A percentile compares a stretch with the other conserved stretches of the same genome.
Conservation (phyloP, 2,797 vertebrate genomes). For the Coregonus suidteri region DNA sequence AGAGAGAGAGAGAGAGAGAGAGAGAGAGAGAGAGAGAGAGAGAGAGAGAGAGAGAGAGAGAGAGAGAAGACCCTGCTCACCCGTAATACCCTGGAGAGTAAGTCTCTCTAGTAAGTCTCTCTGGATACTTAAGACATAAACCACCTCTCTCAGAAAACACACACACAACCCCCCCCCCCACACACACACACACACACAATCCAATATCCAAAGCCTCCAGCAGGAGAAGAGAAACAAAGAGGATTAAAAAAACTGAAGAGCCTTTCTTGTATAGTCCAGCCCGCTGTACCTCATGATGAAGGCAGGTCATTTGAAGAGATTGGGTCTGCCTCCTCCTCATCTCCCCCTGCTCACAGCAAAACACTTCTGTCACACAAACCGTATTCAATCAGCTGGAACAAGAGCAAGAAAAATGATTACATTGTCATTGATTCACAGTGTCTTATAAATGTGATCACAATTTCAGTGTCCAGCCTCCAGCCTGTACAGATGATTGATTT, state of each 20-base stretch:
- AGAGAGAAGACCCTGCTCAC: background rate
- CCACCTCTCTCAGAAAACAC: background rate
- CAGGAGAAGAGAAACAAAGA: background rate
- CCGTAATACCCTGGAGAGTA: background rate
- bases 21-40: too few species aligned
- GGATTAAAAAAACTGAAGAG: background rate
- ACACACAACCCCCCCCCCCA: background rate
- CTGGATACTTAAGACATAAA: background rate
- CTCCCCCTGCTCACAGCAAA: background rate
- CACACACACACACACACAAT: background rate
- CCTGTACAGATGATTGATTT: too few species aligned
- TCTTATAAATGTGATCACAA: background rate
- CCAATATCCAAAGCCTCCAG: background rate
- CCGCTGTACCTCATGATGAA: background rate
- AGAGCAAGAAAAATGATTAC: background rate
- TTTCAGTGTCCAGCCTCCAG: background rate
- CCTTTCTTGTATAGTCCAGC: background rate
- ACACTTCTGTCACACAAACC: background rate
- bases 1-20: too few species aligned
- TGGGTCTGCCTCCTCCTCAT: background rate
- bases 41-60: too few species aligned
- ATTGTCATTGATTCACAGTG: background rate
- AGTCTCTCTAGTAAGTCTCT: background rate
- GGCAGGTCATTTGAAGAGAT: background rate
- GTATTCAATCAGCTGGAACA: background rate